A percentile compares a stretch with the other conserved stretches of the same genome.
These are phyloP conservation scores for Sturnus vulgaris DNA, from an alignment of 2,113 vertebrate genomes.

Conservation along the genomic window DNA sequence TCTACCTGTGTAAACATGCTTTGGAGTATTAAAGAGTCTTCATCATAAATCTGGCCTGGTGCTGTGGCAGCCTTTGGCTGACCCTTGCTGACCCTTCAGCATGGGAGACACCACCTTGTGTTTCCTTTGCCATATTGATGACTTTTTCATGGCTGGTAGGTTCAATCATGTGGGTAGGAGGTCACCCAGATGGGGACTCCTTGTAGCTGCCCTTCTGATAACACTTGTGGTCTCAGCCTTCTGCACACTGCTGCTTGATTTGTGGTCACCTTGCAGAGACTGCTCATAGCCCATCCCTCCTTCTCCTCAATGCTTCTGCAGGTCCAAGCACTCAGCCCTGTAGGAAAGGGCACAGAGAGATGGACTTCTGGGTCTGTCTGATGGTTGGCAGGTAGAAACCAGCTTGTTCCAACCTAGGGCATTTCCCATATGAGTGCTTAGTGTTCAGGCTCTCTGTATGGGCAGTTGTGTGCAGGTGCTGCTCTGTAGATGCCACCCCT, in stretches of 20 bases:
- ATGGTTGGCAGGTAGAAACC: background rate
- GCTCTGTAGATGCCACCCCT: background rate
- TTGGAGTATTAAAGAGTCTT: background rate
- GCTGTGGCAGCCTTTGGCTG: background rate
- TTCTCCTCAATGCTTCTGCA: background rate
- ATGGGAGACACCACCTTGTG: background rate
- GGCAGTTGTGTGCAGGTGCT: background rate
- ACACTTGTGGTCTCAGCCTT: accelerated
- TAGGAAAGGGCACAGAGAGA: background rate
- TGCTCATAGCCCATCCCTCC: background rate
- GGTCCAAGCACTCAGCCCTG: background rate
- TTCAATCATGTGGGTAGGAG: background rate
- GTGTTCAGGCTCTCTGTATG: background rate
- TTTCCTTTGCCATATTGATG: background rate
- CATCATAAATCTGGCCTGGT: background rate
- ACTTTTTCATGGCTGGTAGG: background rate
- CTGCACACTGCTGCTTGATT: background rate
- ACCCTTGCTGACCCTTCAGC: background rate
- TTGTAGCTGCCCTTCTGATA: background rate
- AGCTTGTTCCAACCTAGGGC: background rate
- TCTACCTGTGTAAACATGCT: background rate
- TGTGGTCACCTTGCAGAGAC: background rate
- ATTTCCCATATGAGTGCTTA: background rate
- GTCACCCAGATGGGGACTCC: background rate
- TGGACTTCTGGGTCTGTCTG: background rate